These are phyloP conservation scores for Lordiphosa mommai DNA, from an alignment of 1,140 invertebrate species.

Conservation along the genomic window DNA sequence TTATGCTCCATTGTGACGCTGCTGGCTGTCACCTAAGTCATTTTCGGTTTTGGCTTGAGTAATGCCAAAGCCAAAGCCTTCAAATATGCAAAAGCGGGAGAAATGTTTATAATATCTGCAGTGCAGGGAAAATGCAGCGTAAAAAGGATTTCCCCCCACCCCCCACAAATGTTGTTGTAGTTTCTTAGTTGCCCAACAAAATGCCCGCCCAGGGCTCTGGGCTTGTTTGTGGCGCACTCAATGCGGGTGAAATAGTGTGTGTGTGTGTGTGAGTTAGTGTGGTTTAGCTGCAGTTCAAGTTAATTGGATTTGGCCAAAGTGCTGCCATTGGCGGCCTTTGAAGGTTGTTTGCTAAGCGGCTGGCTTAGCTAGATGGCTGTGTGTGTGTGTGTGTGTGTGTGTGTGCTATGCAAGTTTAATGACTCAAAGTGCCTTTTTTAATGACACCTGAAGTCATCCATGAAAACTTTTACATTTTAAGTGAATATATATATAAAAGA, in stretches of 20 bases:
- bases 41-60: conserved; percentile 51
- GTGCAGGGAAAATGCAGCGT: conserved; percentile 16
- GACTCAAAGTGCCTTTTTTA: conserved; percentile 41
- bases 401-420: conserved; percentile 56
- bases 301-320: conserved; percentile 74
- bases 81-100: conserved; percentile 69
- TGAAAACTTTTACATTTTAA: conserved; percentile 28
- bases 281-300: conserved; percentile 63
- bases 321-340: conserved; percentile 55
- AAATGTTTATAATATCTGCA: conserved; percentile 73
- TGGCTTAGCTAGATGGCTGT: neutral
- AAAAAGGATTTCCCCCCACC: conserved; percentile 22
- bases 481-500: too few relatives aligned
- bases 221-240: conserved; percentile 4
- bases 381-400: neutral
- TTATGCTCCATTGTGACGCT: conserved; percentile 9
- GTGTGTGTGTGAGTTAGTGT: conserved; percentile 8
- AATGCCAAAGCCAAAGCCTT: conserved; percentile 46
- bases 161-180: conserved; percentile 28
- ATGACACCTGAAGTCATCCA: conserved; percentile 46
- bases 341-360: conserved; percentile 23
- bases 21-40: conserved; percentile 55
- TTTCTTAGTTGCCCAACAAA: conserved; percentile 37
- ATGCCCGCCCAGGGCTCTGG: conserved; percentile 22
- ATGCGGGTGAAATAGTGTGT: neutral